Base-by-base conservation (phyloP, 2,797 vertebrate species). In the Acestrorhynchus altus region DNA sequence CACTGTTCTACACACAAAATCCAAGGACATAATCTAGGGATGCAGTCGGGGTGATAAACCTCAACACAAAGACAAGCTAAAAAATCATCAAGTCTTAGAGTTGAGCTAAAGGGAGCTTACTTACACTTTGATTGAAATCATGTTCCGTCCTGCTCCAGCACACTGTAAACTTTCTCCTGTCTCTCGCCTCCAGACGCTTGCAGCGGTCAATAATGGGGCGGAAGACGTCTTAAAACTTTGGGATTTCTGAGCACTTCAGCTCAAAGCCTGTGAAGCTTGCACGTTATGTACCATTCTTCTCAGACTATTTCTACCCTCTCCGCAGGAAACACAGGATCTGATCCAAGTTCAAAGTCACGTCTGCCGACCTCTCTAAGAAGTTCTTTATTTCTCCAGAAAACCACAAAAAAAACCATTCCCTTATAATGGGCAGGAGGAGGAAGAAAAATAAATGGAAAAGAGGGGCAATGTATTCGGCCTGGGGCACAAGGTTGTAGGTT, bases 271-370 rank as follows among this genome's bases (percentile, higher is more conserved):
- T 86, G 88, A 87, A 89, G 89, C 84, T 87, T 87, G 87, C 83
- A 89, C 83, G 86, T 88, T 93, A 85, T 90, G 88, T 83, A 88
- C 91, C 89, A 92, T 94, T 94, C 92, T 91, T 92, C 91, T 87
- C 86, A 89, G 89, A 89, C 90, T 89, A 94, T 93, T 93, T 93
- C 94, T 92, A 87, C 93, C 92, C 88, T 94, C 96, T 89, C 96
- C 89, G 90, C 96, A 94, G 96, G 96, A 96, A 94, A 92, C 94
- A 90, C 91, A 95, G 91, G 91, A 95, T 94, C 95, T 95, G 95
- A 97, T 95, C 96, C 96, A 98, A 98, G 96, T 98, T 98, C 97
- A 98, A 98, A 98, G 97, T 95, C 95, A 95, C 91, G 93, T 94
- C 91, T 93, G 92, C 94, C 93, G 91, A 94, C 94, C 92, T 89